A percentile compares a stretch with the other conserved stretches of the same genome.
These are phyloP conservation scores for Cetoscarus ocellatus DNA, from an alignment of 2,797 vertebrate species.

Conservation along the genomic window DNA sequence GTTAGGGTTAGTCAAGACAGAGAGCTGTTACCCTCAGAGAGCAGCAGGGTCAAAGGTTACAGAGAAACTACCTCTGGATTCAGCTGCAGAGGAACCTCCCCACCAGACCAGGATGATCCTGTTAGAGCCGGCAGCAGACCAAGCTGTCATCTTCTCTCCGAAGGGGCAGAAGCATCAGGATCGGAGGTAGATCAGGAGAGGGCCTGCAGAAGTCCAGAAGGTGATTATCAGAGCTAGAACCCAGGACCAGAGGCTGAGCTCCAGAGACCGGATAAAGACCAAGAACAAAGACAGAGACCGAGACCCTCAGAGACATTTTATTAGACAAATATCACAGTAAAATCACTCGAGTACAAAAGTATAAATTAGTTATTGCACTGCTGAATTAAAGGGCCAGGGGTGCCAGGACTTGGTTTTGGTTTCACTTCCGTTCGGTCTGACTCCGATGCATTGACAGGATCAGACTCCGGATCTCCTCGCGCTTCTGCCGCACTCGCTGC, in stretches of 20 bases:
- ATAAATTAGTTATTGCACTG: conserved; percentile 20
- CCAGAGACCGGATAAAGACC: background rate
- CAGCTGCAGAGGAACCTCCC: too few species aligned
- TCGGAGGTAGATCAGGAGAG: too few species aligned
- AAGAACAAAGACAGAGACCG: background rate
- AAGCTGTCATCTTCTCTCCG: too few species aligned
- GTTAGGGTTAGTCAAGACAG: too few species aligned
- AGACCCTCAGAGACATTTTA: background rate
- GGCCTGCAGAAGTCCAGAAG: too few species aligned
- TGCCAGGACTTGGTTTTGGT: background rate
- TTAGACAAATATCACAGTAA: background rate
- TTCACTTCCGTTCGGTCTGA: conserved; percentile 73
- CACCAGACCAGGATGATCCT: too few species aligned
- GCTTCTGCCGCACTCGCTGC: conserved; percentile 89
- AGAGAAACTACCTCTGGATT: too few species aligned
- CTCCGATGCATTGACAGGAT: conserved; percentile 89
- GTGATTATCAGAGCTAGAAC: too few species aligned
- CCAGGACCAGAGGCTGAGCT: too few species aligned
- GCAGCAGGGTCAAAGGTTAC: background rate
- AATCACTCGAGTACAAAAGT: conserved; percentile 16
- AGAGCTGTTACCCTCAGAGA: too few species aligned
- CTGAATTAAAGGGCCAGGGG: background rate
- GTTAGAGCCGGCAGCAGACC: too few species aligned
- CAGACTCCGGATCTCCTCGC: conserved; percentile 90
- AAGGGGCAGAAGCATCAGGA: too few species aligned